Evolutionary conservation across 2,888 invertebrate genomes (phyloP).

Genomic region (Crematogaster levior): DNA sequence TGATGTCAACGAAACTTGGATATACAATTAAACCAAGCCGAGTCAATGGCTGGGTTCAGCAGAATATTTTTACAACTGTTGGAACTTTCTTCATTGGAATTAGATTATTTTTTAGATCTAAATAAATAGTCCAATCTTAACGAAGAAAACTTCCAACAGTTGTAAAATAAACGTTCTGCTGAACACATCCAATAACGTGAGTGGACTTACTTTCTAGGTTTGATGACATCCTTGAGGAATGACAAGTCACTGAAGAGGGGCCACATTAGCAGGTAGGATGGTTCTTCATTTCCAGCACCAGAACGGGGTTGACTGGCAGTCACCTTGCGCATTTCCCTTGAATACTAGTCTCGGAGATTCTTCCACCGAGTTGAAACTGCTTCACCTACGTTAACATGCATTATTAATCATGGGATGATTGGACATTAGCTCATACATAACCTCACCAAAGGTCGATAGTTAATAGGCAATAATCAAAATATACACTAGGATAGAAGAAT

Average conservation of each 20-base stretch:
- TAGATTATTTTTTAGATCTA: too few species aligned
- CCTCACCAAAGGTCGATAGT: not conserved
- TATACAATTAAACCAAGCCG: not conserved
- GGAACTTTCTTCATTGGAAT: too few species aligned
- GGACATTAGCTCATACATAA: not conserved
- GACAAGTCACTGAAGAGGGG: not conserved
- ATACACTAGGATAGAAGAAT: not conserved
- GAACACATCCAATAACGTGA: not conserved
- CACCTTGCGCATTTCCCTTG: not conserved
- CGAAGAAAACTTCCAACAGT: too few species aligned
- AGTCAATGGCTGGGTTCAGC: too few species aligned
- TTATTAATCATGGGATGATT: not conserved
- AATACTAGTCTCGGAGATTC: not conserved
- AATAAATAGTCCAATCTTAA: too few species aligned
- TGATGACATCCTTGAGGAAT: constrained; percentile 1
- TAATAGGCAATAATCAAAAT: not conserved
- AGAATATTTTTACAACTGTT: too few species aligned
- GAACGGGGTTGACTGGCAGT: constrained; percentile 1
- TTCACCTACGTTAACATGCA: not conserved
- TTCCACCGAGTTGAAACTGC: not conserved
- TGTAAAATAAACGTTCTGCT: too few species aligned
- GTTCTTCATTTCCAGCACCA: not conserved
- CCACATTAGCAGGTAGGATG: not conserved
- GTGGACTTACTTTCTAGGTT: constrained; percentile 1
- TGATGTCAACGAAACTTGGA: not conserved